A percentile compares a stretch with the other conserved stretches of the same genome.
These are phyloP conservation scores for Philopotamus ludificatus DNA, from an alignment of 1,140 invertebrate genomes.

Conservation along the genomic window DNA sequence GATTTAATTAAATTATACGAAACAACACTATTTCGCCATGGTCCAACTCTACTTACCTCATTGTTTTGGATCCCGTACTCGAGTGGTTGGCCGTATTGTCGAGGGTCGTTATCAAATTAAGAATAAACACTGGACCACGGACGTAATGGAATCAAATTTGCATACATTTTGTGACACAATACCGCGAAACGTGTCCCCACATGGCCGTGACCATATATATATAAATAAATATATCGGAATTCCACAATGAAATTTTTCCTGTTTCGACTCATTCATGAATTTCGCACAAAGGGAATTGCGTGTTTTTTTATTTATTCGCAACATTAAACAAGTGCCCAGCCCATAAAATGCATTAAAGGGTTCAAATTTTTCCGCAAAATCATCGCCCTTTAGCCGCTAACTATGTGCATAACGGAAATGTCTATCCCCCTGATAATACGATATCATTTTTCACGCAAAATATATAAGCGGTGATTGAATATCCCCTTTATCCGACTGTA, in stretches of 20 bases:
- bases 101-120: constrained; percentile 23
- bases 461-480: too few species aligned
- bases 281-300: neutral
- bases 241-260: too few species aligned
- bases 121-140: constrained; percentile 20
- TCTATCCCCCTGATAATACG: constrained; percentile 8
- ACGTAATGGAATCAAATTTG: constrained; percentile 11
- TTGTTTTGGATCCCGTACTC: neutral
- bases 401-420: too few species aligned
- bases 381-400: constrained; percentile 4
- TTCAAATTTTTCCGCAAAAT: constrained; percentile 25
- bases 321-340: constrained; percentile 11
- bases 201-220: neutral
- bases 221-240: too few species aligned
- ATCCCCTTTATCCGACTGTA: too few species aligned
- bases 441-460: neutral
- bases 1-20: too few species aligned
- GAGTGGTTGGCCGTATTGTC: neutral
- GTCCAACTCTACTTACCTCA: too few species aligned
- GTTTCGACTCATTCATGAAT: neutral
- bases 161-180: neutral
- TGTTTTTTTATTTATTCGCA: constrained; percentile 1
- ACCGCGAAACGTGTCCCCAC: neutral
- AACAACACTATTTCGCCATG: too few species aligned
- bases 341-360: constrained; percentile 18